Conservation (phyloP, 2,888 invertebrate genomes). For the Hymenopus coronatus region DNA sequence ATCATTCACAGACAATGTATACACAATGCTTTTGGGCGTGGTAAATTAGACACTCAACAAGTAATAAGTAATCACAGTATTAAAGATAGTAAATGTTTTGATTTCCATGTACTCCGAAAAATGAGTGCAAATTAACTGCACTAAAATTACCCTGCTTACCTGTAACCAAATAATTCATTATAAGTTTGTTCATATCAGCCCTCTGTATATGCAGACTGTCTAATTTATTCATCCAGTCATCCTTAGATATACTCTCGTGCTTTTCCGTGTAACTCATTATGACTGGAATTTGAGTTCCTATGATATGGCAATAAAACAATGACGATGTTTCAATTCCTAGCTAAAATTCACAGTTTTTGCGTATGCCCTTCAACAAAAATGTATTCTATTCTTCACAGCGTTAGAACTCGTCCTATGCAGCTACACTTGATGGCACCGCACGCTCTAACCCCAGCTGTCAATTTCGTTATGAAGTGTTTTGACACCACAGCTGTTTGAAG, state of each 20-base stretch:
- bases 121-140: too few species aligned
- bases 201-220: conserved; percentile 78
- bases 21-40: background rate
- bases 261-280: conserved; percentile 54
- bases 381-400: too few species aligned
- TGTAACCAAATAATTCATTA: conserved; percentile 98
- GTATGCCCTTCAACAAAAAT: background rate
- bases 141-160: conserved; percentile 55
- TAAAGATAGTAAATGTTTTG: too few species aligned
- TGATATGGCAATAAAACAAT: background rate
- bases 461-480: background rate
- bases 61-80: too few species aligned
- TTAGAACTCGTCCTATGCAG: background rate
- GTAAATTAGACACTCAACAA: background rate
- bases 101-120: too few species aligned
- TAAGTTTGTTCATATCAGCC: conserved; percentile 92
- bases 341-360: background rate
- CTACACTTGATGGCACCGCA: background rate
- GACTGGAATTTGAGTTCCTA: background rate
- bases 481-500: background rate
- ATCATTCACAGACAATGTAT: background rate
- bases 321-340: background rate
- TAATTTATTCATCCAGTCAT: conserved; percentile 72
- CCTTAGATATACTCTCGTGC: conserved; percentile 55
- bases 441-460: background rate